Conservation (phyloP, 2,797 vertebrate genomes). For the Spinus olivaceus region DNA sequence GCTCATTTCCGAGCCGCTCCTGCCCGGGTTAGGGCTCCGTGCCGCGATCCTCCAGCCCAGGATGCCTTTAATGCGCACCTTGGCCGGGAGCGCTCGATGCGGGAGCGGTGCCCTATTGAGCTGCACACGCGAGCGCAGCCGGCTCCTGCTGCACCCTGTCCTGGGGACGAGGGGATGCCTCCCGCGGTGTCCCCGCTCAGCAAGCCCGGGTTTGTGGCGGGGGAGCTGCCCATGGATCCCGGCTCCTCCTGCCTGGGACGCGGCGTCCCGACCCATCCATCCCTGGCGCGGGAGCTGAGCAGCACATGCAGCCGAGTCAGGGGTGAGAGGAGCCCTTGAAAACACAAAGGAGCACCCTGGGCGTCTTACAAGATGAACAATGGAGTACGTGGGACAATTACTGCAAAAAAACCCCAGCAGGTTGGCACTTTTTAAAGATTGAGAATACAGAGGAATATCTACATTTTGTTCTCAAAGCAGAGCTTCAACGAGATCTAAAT, state of each 20-base stretch:
- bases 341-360: not conserved
- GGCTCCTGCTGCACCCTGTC: not conserved
- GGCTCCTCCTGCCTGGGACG: not conserved
- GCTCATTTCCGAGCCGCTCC: not conserved
- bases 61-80: not conserved
- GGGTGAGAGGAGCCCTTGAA: not conserved
- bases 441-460: not conserved
- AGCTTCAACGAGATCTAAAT: not conserved
- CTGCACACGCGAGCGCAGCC: fast-evolving
- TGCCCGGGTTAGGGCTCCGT: not conserved
- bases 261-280: fast-evolving
- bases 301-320: not conserved
- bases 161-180: not conserved
- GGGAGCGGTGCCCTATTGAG: fast-evolving
- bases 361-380: not conserved
- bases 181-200: not conserved
- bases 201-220: fast-evolving
- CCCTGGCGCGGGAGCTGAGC: not conserved
- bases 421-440: not conserved
- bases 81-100: not conserved
- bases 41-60: not conserved
- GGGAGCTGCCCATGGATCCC: not conserved
- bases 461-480: not conserved
- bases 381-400: not conserved
- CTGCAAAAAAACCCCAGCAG: not conserved